A percentile compares a stretch with the other conserved stretches of the same genome.
Evolutionary conservation across 1,140 invertebrate genomes (phyloP).

Genomic region (Drosophila novamexicana): DNA sequence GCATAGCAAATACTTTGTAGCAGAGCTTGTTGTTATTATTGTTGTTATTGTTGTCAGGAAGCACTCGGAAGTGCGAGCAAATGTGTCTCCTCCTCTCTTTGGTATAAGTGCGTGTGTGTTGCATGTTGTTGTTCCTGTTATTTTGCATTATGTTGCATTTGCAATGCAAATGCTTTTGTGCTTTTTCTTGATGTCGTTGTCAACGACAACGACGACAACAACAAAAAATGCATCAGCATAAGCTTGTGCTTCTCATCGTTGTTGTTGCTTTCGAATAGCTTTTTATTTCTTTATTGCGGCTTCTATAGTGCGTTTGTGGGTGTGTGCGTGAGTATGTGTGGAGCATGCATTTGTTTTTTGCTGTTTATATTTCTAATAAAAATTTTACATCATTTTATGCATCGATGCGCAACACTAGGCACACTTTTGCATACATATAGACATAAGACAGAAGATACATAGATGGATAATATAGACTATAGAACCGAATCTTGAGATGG

Average conservation of each 20-base stretch:
- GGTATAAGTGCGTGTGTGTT: slow-evolving; percentile 12
- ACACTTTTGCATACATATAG: slow-evolving; percentile 1
- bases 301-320: slow-evolving; percentile 48
- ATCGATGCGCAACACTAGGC: slow-evolving; percentile 63
- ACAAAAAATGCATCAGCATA: slow-evolving; percentile 41
- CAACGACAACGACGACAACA: slow-evolving; percentile 56
- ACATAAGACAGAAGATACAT: neutral
- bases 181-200: slow-evolving; percentile 68
- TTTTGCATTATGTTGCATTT: slow-evolving; percentile 79
- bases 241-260: slow-evolving; percentile 54
- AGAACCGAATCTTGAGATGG: slow-evolving; percentile 15
- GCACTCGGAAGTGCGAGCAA: slow-evolving; percentile 71
- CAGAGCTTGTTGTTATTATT: slow-evolving; percentile 40
- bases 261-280: slow-evolving; percentile 52
- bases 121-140: slow-evolving; percentile 49
- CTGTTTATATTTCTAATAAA: slow-evolving; percentile 82
- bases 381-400: slow-evolving; percentile 77
- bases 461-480: no score
- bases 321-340: slow-evolving; percentile 23
- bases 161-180: slow-evolving; percentile 79
- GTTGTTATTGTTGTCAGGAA: slow-evolving; percentile 41
- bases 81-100: slow-evolving; percentile 49
- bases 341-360: slow-evolving; percentile 52
- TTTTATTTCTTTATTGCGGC: slow-evolving; percentile 79
- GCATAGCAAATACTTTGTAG: slow-evolving; percentile 63